Evolutionary conservation across 2,797 vertebrate species (phyloP).

Genomic region (Simalia tracyae): DNA sequence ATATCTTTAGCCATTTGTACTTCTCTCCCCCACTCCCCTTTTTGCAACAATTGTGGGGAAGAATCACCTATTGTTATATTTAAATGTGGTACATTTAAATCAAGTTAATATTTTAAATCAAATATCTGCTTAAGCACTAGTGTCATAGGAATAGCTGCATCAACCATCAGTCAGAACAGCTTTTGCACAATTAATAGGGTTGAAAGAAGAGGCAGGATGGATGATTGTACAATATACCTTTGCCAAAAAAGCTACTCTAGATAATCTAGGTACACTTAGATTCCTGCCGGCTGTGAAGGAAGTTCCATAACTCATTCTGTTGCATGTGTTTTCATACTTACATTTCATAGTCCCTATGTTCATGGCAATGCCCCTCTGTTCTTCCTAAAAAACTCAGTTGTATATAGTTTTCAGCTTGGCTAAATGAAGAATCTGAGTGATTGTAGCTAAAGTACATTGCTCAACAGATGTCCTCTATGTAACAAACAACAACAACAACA

Average conservation of each 20-base stretch:
- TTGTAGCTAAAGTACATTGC: not conserved
- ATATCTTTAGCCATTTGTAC: too few relatives aligned
- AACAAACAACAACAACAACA: not conserved
- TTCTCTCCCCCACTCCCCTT: too few relatives aligned
- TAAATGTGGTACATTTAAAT: not conserved
- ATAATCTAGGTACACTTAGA: not conserved
- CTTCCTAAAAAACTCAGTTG: not conserved
- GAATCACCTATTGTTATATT: too few relatives aligned
- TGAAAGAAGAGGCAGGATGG: not conserved
- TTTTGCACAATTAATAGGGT: not conserved
- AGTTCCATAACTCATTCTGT: not conserved
- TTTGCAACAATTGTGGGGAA: too few relatives aligned
- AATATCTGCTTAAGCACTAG: not conserved
- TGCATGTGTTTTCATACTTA: not conserved
- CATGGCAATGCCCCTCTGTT: not conserved
- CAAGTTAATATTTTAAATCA: not conserved
- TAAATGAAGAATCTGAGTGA: not conserved
- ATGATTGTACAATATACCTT: not conserved
- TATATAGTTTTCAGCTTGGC: not conserved
- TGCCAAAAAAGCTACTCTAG: not conserved
- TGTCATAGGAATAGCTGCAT: not conserved
- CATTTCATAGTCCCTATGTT: not conserved
- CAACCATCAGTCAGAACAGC: not conserved
- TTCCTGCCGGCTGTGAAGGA: not conserved
- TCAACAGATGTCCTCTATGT: not conserved